Evolutionary conservation across 2,797 vertebrate species (phyloP), one percentile per base, ranked within the genome.

Genomic region (Myiotriccus ornatus): DNA sequence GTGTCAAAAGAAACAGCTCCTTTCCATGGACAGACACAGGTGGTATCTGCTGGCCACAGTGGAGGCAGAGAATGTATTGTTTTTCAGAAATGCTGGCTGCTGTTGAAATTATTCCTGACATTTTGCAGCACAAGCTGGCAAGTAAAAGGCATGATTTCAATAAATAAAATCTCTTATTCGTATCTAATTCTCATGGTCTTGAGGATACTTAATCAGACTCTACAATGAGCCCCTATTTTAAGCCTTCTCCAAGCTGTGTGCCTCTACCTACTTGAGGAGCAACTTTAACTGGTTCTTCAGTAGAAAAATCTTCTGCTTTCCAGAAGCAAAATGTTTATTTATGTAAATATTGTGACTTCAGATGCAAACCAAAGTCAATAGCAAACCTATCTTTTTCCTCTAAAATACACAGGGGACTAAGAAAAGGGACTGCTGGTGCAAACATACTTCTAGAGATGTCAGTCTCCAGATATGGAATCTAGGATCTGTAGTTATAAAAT

Each of bases 401-500:
- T 67, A 73, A 92, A 91, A 73, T 53, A 83, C 20, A 74, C 19
- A 53, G 14, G 30, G 10, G 14, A 49, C 13, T 62, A 84, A 85
- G 46, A 59, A 82, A 89, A 68, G 9, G 9, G 6, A 80, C 56
- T 77, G 34, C 17, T 83, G 56, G 25, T 50, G 16, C 55, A 73
- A 90, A 68, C n/a, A 53, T 68, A 49, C 13, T 85, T 92, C 71
- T 53, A 89, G 53, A 90, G 57, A 18, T 84, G 43, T 78, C 53
- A 81, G 23, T 50, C 46, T 91, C 64, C 79, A 94, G 69, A 79
- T 87, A 69, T n/a, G 30, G 47, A 88, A 94, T 75, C 34, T 50
- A 68, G 84, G 62, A 62, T 89, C 64, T 70, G 22, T 44, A 86
- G 79, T 68, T 69, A 75, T 22, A 95, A 91, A 94, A 95, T 84